Conservation (phyloP, 2,113 vertebrate species). For the Onychostoma macrolepis region DNA sequence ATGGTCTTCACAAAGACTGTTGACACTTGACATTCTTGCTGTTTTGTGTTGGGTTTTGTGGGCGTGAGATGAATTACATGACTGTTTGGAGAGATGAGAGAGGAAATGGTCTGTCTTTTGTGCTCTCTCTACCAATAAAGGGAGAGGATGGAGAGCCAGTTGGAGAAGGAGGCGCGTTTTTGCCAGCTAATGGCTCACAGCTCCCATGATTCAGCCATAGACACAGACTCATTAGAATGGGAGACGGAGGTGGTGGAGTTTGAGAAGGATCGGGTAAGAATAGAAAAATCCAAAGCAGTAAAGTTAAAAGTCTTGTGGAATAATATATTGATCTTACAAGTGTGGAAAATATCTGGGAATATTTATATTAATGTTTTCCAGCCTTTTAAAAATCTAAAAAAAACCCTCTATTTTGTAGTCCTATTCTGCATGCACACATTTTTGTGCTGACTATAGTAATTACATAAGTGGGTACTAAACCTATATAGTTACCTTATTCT, state of each 20-base stretch:
- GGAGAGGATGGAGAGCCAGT: slow-evolving; percentile 94
- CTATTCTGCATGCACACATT: not conserved
- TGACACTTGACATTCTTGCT: slow-evolving; percentile 19
- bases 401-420: not conserved
- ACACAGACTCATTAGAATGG: slow-evolving; percentile 97
- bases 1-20: not conserved
- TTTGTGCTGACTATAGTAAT: not conserved
- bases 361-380: not conserved
- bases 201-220: slow-evolving; percentile 96
- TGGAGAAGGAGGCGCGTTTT: slow-evolving; percentile 94
- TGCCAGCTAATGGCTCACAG: slow-evolving; percentile 95
- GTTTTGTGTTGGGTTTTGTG: slow-evolving; percentile 17
- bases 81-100: not conserved
- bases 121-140: slow-evolving; percentile 68
- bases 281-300: slow-evolving; percentile 1
- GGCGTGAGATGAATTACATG: not conserved
- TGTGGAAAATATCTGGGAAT: not conserved
- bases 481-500: not conserved
- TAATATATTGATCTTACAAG: not conserved
- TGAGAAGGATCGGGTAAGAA: slow-evolving; percentile 88
- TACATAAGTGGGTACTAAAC: not conserved
- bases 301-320: not conserved
- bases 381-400: too few species aligned
- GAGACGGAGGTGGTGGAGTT: slow-evolving; percentile 98
- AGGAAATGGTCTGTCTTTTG: slow-evolving; percentile 17